Conservation (phyloP, 2,888 invertebrate genomes). For the Microctonus aethiopoides region DNA sequence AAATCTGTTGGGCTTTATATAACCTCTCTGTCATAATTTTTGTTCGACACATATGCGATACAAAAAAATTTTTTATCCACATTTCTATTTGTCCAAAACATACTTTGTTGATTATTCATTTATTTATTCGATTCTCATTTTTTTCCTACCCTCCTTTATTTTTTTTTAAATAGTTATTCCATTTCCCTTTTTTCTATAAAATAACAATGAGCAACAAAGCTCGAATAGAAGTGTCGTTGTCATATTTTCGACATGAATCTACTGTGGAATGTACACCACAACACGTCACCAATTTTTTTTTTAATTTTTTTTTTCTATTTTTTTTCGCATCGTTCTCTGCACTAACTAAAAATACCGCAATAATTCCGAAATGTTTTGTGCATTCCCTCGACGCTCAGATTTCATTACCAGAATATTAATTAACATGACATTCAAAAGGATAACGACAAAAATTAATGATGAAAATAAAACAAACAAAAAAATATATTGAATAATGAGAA, state of each 20-base stretch:
- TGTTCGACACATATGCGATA: not conserved
- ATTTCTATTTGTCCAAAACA: not conserved
- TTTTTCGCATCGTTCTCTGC: not conserved
- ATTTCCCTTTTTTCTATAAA: not conserved
- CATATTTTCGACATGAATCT: not conserved
- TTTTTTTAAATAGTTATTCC: not conserved
- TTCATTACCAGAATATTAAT: not conserved
- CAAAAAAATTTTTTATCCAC: not conserved
- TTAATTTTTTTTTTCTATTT: not conserved
- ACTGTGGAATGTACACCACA: not conserved
- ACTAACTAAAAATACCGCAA: not conserved
- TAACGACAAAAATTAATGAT: not conserved
- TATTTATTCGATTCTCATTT: not conserved
- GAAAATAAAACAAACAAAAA: no score
- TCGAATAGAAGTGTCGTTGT: not conserved
- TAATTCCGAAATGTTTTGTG: not conserved
- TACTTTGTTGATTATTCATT: not conserved
- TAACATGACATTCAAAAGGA: not conserved
- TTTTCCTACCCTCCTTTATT: not conserved
- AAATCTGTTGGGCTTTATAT: constrained; percentile 16
- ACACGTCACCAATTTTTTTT: no score
- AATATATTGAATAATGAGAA: not conserved
- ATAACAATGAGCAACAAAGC: not conserved
- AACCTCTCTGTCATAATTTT: constrained; percentile 17
- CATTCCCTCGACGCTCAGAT: not conserved